phyloP scores from a whole-genome alignment of 2,888 invertebrate species.

The Megaustenia siamemsis region DNA sequence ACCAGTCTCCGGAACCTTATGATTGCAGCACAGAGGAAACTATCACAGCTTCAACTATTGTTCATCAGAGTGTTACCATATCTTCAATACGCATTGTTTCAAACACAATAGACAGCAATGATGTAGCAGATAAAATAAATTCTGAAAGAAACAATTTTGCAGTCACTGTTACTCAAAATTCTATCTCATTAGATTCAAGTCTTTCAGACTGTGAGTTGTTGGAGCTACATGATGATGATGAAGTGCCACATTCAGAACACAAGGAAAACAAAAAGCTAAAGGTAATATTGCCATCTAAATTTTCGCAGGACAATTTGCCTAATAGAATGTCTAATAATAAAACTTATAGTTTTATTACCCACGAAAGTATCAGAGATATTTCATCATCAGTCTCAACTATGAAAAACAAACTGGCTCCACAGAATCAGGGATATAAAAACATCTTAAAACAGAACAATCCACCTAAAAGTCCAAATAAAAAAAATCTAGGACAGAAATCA shows the following conservation, averaged over 20 bases:
- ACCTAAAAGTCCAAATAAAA: background rate
- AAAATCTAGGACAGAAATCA: background rate
- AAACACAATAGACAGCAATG: background rate
- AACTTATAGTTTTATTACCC: no score
- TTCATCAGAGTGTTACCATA: background rate
- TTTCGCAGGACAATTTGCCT: no score
- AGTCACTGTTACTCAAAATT: background rate
- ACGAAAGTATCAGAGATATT: no score
- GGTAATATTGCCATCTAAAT: background rate
- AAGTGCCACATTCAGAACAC: background rate
- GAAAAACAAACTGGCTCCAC: no score
- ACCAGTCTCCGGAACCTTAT: no score
- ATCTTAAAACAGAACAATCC: background rate
- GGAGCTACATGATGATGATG: conserved; percentile 4
- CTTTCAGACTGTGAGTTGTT: background rate
- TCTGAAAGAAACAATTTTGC: background rate
- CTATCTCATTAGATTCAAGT: background rate
- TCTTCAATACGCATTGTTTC: no score
- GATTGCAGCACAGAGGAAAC: background rate
- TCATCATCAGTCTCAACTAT: no score
- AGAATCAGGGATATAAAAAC: background rate
- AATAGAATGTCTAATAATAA: no score
- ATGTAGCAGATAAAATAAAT: background rate
- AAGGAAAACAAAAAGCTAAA: background rate
- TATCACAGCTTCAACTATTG: background rate